phyloP scores from a whole-genome alignment of 2,888 invertebrate species.

The Brassicogethes aeneus region DNA sequence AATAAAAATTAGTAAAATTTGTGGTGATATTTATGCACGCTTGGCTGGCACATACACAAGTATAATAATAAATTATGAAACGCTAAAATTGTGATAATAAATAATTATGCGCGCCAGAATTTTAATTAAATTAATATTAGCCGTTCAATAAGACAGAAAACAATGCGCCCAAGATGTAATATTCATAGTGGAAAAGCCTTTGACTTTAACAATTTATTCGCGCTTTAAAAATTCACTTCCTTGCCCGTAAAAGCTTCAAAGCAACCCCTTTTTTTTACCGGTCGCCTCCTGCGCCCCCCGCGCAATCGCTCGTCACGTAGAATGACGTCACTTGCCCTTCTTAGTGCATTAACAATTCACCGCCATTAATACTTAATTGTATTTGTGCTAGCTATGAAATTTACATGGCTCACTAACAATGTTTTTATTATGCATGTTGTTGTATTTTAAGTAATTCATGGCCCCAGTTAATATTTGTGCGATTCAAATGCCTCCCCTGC shows the following conservation, averaged over 20 bases:
- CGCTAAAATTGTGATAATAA: not conserved
- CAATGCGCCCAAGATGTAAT: conserved; percentile 10
- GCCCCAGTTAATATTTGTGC: conserved; percentile 19
- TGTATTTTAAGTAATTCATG: conserved; percentile 26
- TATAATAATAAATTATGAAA: not conserved
- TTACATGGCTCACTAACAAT: conserved; percentile 29
- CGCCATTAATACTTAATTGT: conserved; percentile 33
- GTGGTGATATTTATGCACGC: not conserved
- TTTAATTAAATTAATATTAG: not conserved
- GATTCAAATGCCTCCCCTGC: conserved; percentile 23
- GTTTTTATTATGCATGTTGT: conserved; percentile 32
- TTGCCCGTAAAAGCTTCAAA: conserved; percentile 26
- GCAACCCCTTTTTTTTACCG: conserved; percentile 26
- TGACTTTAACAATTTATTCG: conserved; percentile 22
- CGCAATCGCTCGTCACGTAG: too few species aligned
- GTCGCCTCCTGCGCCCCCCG: conserved; percentile 23
- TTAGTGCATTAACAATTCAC: conserved; percentile 29
- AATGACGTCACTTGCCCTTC: conserved; percentile 32
- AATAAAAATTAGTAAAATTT: not conserved
- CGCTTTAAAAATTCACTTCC: conserved; percentile 25
- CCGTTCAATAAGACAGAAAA: conserved; percentile 1
- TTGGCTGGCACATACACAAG: not conserved
- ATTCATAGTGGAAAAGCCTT: conserved; percentile 18
- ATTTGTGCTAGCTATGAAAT: conserved; percentile 33
- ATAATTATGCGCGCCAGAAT: not conserved